phyloP scores from a whole-genome alignment of 2,113 vertebrate species.

The Glaucidium brasilianum region DNA sequence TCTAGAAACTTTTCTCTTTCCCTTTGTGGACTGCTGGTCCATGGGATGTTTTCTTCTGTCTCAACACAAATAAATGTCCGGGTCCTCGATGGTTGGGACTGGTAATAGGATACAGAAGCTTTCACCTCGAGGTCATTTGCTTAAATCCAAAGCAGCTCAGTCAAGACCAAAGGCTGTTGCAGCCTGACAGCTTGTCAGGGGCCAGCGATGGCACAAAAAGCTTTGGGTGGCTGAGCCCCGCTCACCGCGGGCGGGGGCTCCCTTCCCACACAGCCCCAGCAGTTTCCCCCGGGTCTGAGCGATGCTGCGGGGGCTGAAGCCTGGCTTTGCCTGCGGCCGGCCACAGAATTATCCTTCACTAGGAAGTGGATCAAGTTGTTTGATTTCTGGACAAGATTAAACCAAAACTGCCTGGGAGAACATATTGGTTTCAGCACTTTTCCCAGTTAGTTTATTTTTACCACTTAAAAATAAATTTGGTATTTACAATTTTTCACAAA shows the following conservation, averaged over 20 bases:
- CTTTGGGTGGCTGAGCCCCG: background rate
- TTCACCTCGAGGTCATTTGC: background rate
- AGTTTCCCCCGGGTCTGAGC: background rate
- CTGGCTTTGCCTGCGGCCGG: background rate
- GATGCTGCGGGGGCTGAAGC: background rate
- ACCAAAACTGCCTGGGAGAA: background rate
- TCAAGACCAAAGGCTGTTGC: background rate
- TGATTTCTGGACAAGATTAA: background rate
- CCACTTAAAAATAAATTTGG: background rate
- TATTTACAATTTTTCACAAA: background rate
- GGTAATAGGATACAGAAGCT: background rate
- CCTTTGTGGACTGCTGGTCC: background rate
- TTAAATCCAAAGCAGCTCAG: background rate
- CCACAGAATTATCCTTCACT: background rate
- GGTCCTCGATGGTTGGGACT: background rate
- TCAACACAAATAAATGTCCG: background rate
- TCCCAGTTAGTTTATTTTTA: background rate
- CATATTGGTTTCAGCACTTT: background rate
- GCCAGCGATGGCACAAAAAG: accelerated
- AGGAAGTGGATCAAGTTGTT: background rate
- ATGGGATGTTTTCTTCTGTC: constrained; percentile 7
- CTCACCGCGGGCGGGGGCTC: accelerated
- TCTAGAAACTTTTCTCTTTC: background rate
- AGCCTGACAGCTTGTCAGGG: background rate
- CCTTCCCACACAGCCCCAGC: accelerated